Evolutionary conservation across 2,797 vertebrate species (phyloP), one percentile per base, ranked within the genome.

Genomic region (Platalea minor): DNA sequence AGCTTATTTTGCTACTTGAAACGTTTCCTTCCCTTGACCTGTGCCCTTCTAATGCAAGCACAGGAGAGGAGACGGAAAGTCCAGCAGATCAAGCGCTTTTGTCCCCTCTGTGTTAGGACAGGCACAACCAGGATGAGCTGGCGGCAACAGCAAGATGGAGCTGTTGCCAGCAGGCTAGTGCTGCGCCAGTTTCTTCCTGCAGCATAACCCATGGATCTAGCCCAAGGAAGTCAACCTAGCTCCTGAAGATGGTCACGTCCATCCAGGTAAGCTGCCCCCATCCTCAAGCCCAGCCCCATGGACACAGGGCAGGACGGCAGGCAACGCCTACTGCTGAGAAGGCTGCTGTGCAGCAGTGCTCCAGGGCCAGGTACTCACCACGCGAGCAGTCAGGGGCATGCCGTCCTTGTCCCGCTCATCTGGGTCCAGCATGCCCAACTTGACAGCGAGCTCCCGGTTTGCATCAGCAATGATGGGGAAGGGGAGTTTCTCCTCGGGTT

Each of bases 391-490:
- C 95, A 99, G 98, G 5, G 99, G 99, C 43, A 99, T 85, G 54
- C 99, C 99, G 0, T 99, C 98, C 83, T 98, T 98, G 91, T 99
- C 99, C 77, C 50, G 97, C 98, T 99, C 99, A 4, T 99, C 99
- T 0, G 99, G 99, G 97, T 99, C 99, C 97, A 99, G 97, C 99
- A 99, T 99, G 67, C 99, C 99, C 89, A 99, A 92, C 94, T 98
- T 96, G 64, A 99, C 91, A 0, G 99, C 98, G 41, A 99, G 98
- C 89, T 98, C 98, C 82, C 99, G 97, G 64, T 98, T 98, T 13
- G 98, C 97, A 51, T 99, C 99, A 5, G 99, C 99, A 8, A 99
- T 99, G 97, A 99, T 99, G 81, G 99, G 99, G 95, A 99, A 99
- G 23, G 99, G 99, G 23, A 99, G 96, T 23, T 97, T 75, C 53